A percentile compares a stretch with the other conserved stretches of the same genome.
phyloP scores from a whole-genome alignment of 1,140 invertebrate genomes.

The Lithobius niger region DNA sequence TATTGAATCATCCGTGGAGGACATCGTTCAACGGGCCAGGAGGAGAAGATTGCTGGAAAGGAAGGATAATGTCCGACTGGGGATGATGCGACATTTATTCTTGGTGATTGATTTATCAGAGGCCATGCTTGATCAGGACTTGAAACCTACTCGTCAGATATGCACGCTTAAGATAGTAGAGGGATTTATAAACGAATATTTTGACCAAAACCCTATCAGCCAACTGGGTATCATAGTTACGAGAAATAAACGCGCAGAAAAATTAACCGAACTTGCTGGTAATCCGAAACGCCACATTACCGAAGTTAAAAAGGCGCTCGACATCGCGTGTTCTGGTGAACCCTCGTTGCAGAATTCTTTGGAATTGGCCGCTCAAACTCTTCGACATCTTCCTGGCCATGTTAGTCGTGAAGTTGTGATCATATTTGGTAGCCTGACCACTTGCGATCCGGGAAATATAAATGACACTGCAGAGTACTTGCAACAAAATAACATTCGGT shows the following conservation, averaged over 20 bases:
- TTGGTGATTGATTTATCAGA: conserved; percentile 85
- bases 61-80: conserved; percentile 61
- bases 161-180: conserved; percentile 83
- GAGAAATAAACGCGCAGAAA: conserved; percentile 87
- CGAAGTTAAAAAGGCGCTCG: conserved; percentile 29
- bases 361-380: conserved; percentile 66
- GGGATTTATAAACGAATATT: conserved; percentile 89
- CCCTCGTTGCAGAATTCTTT: conserved; percentile 90
- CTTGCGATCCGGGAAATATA: conserved; percentile 92
- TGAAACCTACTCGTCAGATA: conserved; percentile 83
- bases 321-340: conserved; percentile 54
- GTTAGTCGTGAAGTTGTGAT: conserved; percentile 57
- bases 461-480: conserved; percentile 46
- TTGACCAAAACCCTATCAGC: conserved; percentile 97
- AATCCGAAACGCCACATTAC: conserved; percentile 35
- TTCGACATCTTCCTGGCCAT: conserved; percentile 81
- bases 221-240: conserved; percentile 86
- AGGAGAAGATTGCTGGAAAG: conserved; percentile 57
- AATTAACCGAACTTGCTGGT: conserved; percentile 70
- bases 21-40: conserved; percentile 79
- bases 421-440: conserved; percentile 84
- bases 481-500: conserved; percentile 49
- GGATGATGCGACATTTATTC: conserved; percentile 91
- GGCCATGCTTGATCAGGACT: conserved; percentile 83
- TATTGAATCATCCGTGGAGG: conserved; percentile 72